Evolutionary conservation across 2,797 vertebrate genomes (phyloP).

Genomic region (Melanotaenia maccullochi): DNA sequence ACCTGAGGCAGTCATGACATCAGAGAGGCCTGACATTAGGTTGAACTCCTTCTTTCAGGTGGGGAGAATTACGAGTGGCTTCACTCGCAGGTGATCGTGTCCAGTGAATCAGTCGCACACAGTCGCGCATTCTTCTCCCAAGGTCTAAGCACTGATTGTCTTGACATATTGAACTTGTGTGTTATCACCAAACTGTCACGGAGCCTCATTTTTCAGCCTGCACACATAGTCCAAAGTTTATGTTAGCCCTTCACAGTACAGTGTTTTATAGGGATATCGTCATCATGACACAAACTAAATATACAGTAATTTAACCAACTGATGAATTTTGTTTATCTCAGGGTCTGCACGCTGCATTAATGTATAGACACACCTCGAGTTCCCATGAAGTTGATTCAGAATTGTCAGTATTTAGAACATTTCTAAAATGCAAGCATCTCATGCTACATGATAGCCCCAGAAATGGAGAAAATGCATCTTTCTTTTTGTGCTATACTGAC

Average conservation of each 20-base stretch:
- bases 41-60: constrained; percentile 82
- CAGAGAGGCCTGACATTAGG: constrained; percentile 78
- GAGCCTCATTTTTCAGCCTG: constrained; percentile 67
- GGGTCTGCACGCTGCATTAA: not conserved
- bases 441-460: constrained; percentile 36
- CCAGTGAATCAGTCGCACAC: constrained; percentile 77
- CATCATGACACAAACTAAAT: constrained; percentile 53
- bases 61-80: constrained; percentile 80
- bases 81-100: constrained; percentile 78
- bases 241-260: constrained; percentile 68
- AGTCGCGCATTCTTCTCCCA: constrained; percentile 67
- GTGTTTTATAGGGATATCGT: constrained; percentile 65
- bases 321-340: constrained; percentile 52
- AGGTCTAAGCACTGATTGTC: constrained; percentile 76
- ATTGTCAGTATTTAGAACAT: constrained; percentile 16
- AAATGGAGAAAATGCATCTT: constrained; percentile 18
- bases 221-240: constrained; percentile 64
- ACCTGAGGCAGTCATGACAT: constrained; percentile 79
- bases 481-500: too few species aligned
- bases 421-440: constrained; percentile 39
- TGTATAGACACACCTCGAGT: not conserved
- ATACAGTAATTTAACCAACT: constrained; percentile 51
- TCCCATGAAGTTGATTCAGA: constrained; percentile 9
- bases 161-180: constrained; percentile 77
- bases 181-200: constrained; percentile 74